phyloP scores from a whole-genome alignment of 2,797 vertebrate genomes.

The Urophycis tenuis region DNA sequence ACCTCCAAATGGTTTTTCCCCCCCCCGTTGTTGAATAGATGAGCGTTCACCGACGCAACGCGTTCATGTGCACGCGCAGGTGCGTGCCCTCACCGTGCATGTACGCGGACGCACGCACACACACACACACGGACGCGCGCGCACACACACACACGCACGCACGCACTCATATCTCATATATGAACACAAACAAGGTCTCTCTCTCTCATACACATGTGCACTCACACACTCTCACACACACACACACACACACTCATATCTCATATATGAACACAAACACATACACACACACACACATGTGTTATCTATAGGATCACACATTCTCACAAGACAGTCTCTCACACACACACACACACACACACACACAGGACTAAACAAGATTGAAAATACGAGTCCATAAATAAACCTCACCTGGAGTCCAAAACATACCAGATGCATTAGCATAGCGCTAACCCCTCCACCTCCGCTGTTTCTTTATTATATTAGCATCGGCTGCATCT shows the following conservation, averaged over 20 bases:
- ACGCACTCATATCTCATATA: background rate
- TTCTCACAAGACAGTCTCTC: background rate
- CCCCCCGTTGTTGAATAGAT: background rate
- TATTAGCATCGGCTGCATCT: background rate
- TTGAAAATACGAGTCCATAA: background rate
- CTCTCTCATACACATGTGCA: background rate
- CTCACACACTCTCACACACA: background rate
- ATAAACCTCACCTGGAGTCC: background rate
- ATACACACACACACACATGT: too few species aligned
- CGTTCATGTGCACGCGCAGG: too few species aligned
- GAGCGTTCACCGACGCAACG: too few species aligned
- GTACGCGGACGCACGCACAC: background rate
- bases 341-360: background rate
- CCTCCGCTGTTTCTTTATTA: background rate
- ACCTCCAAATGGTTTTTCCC: background rate
- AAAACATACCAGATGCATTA: background rate
- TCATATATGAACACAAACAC: too few species aligned
- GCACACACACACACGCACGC: background rate
- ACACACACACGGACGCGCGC: background rate
- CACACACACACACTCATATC: background rate
- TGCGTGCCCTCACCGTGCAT: too few species aligned
- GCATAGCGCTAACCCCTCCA: background rate
- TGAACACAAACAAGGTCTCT: background rate
- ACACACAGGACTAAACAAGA: background rate
- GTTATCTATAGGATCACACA: too few species aligned